A percentile compares a stretch with the other conserved stretches of the same genome.
Conservation (phyloP, 2,888 invertebrate genomes). For the Pheosia tremula region DNA sequence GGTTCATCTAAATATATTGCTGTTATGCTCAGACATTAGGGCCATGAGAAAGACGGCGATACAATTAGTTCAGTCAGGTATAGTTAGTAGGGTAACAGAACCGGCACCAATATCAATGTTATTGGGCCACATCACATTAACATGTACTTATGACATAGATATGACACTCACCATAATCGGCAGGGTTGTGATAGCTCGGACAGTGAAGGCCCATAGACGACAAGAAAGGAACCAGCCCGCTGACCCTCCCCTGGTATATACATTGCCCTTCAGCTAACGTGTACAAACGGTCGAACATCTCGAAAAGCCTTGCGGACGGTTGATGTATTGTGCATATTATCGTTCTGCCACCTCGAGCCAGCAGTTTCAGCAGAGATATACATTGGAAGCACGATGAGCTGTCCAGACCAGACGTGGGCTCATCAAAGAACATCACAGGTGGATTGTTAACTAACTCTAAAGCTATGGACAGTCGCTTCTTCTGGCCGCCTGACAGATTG, state of each 20-base stretch:
- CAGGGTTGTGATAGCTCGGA: conserved; percentile 98
- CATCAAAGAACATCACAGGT: conserved; percentile 98
- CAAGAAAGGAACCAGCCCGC: conserved; percentile 94
- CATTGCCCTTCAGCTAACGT: conserved; percentile 96
- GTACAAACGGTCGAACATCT: conserved; percentile 97
- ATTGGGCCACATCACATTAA: background rate
- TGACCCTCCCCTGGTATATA: conserved; percentile 94
- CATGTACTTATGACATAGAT: no score
- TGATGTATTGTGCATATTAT: conserved; percentile 99
- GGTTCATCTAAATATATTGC: no score
- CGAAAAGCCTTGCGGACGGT: conserved; percentile 97
- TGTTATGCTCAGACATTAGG: no score
- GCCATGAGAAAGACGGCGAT: no score
- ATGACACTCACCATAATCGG: conserved; percentile 92
- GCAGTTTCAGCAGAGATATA: conserved; percentile 93
- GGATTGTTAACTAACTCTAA: conserved; percentile 97
- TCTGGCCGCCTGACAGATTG: conserved; percentile 95
- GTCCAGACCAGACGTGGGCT: conserved; percentile 96
- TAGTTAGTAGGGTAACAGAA: no score
- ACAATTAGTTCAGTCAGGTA: no score
- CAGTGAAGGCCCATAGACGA: conserved; percentile 93
- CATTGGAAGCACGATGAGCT: conserved; percentile 98
- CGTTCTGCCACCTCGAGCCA: conserved; percentile 94
- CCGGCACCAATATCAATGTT: no score
- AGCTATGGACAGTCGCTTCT: conserved; percentile 95